phyloP scores from a whole-genome alignment of 2,113 vertebrate genomes.

The Gallinago undulata region DNA sequence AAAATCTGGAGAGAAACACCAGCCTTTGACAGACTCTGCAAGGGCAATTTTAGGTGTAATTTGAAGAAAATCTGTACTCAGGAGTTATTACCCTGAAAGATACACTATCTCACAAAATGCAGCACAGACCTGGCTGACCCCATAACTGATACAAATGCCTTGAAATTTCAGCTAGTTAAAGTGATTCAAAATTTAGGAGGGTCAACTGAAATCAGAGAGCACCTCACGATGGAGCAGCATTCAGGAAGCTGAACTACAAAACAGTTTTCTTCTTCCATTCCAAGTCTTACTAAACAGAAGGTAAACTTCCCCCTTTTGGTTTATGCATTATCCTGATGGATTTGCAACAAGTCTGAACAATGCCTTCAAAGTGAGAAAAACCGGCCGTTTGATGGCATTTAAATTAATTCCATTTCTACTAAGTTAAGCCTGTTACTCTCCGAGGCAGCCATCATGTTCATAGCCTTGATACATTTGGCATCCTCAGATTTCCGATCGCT shows the following conservation, averaged over 20 bases:
- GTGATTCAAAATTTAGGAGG: neutral
- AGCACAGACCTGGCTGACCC: neutral
- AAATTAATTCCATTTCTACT: neutral
- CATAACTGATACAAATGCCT: neutral
- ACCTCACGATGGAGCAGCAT: neutral
- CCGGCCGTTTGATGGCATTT: accelerated
- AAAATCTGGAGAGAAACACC: neutral
- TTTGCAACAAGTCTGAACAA: neutral
- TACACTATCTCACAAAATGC: neutral
- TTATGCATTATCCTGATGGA: neutral
- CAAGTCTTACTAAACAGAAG: neutral
- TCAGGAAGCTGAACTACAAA: neutral
- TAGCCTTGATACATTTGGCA: too few relatives aligned
- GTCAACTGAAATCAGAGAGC: neutral
- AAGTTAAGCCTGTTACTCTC: neutral
- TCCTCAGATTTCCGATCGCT: neutral
- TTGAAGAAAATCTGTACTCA: neutral
- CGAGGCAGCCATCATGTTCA: accelerated
- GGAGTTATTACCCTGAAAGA: too few relatives aligned
- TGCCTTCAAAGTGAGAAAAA: neutral
- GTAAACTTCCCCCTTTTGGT: neutral
- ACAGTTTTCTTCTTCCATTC: accelerated
- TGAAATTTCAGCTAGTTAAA: neutral
- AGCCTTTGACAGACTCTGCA: neutral
- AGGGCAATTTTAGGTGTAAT: neutral